Evolutionary conservation across 2,797 vertebrate species (phyloP).

Genomic region (Lagorchestes hirsutus): DNA sequence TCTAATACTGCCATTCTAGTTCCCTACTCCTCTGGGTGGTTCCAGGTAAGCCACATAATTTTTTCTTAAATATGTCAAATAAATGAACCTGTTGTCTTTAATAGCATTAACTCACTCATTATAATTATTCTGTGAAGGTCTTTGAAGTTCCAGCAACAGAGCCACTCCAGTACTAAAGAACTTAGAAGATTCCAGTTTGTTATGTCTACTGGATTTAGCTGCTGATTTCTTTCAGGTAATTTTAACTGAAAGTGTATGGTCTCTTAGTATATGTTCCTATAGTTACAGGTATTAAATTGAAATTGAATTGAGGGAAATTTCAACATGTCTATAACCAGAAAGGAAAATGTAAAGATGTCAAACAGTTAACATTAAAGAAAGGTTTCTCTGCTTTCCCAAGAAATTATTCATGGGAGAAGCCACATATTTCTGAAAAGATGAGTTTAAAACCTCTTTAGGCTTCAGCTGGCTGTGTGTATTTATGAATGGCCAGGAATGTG

Average conservation of each 20-base stretch:
- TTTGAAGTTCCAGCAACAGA: background rate
- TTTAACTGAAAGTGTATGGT: background rate
- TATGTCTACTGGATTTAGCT: background rate
- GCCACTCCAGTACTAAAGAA: background rate
- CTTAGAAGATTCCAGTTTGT: slow-evolving; percentile 12
- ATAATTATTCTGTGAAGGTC: background rate
- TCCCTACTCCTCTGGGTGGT: background rate
- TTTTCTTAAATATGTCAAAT: background rate
- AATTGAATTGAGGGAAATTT: background rate
- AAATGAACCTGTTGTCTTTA: background rate
- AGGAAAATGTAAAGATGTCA: background rate
- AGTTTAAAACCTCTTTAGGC: background rate
- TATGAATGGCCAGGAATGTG: background rate
- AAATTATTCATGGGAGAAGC: background rate
- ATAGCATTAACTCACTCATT: background rate
- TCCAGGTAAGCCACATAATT: background rate
- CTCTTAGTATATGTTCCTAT: slow-evolving; percentile 22
- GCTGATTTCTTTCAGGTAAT: background rate
- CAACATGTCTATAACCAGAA: background rate
- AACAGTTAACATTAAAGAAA: background rate
- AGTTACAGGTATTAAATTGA: background rate
- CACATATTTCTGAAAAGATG: background rate
- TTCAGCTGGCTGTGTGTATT: background rate
- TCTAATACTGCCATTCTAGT: background rate
- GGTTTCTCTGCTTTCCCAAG: background rate